Evolutionary conservation across 2,797 vertebrate species (phyloP), one percentile per base, ranked within the genome.

Genomic region (Rachycentron canadum): DNA sequence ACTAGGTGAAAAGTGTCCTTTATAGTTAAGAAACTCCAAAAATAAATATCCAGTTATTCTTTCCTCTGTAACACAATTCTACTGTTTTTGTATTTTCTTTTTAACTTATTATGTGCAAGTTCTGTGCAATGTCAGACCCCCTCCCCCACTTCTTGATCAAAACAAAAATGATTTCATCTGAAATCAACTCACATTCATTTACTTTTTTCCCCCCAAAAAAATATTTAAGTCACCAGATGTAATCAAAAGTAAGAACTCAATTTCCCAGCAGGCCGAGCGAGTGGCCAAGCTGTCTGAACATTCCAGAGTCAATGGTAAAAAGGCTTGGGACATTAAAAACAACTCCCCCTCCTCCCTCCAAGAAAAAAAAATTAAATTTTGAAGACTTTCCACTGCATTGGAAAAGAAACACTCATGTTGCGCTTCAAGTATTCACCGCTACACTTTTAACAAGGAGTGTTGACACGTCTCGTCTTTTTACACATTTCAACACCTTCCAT

Each of bases 11-110:
- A 89, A 72, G 74, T 86, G 88, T 91, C 85, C 17, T 86, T 90
- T 89, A 84, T 38, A 91, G 78, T 91, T 80, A 87, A 80, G 74
- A 85, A 89, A 68, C 81, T 71, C 65, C 85, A 92, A 91, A 93
- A 92, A 94, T 93, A 95, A 94, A 95, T 94, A 95, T 93, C 91
- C 91, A 93, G 89, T 93, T 89, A 62, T 73, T 87, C 65, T 74
- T 89, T 84, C 80, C 88, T 93, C 89, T 89, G 86, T 85, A 92
- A 92, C 74, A 89, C 56, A 83, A 57, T 84, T 88, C 79, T 80
- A 55, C 60, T 64, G 41, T 79, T 58, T 85, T 65, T 79, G 73
- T 78, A 79, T 57, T 1, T 38, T 26, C 59, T 47, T 30, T 19
- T 26, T 1, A 56, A 76, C 76, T 86, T 79, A 83, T 79, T 81